Base-by-base conservation (phyloP, 2,797 vertebrate genomes). In the Silurus aristotelis region DNA sequence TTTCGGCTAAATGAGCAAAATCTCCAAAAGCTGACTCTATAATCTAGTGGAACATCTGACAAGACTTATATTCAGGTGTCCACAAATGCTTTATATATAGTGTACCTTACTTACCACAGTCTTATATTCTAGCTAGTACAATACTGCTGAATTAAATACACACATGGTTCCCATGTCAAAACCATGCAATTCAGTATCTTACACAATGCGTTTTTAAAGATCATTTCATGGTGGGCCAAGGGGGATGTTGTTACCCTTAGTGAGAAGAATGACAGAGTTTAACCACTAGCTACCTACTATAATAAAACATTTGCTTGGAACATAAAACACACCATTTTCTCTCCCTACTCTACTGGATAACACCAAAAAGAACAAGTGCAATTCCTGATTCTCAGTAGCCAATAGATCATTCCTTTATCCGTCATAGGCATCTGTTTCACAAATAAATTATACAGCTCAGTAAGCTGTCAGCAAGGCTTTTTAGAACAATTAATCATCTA, bases 171-270 rank as follows among this genome's bases (percentile, higher is more conserved):
- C 22, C 5, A 48, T 43, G 22, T n/a, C 2, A 6, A 78, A 78
- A 43, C 58, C 58, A 63, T 80, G 83, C 80, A 80, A 90, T 91
- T 73, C 84, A 84, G 78, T 71, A 68, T 73, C 79, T 85, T 64
- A 89, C 90, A 86, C 91, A 92, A 13, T 78, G 9, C 38, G 27
- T 22, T 56, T 56, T 78, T 58, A 17, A 90, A 67, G 83, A 88
- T 86, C 84, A 76, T 89, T 92, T 92, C 89, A 89, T 84, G 85
- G 68, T 77, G 73, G 64, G 63, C 77, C 77, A 72, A 88, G 82
- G 25, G 43, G 84, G 87, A 67, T 38, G 83, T 87, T 55, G 86
- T 91, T 92, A 89, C 91, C 88, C 88, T 91, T 91, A 84, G 85
- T 56, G 55, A 76, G 70, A 88, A 87, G 68, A 83, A 71, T 84